Evolutionary conservation across 2,888 invertebrate genomes (phyloP).

Genomic region (Bibio marci): DNA sequence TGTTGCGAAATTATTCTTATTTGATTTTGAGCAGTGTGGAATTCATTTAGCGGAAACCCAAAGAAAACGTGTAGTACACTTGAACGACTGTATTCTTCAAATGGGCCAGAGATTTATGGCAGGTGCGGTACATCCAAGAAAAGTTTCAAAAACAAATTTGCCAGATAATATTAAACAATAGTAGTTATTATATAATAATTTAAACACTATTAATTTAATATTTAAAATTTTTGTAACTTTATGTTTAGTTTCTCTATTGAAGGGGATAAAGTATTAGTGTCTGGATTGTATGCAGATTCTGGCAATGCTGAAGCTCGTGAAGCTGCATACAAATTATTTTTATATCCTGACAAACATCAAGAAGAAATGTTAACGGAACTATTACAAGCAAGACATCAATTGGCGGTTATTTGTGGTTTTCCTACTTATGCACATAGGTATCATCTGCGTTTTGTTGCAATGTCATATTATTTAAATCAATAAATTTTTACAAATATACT

Average conservation of each 20-base stretch:
- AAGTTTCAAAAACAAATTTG: constrained; percentile 44
- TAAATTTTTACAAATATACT: too few species aligned
- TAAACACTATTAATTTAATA: not conserved
- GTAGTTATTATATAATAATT: constrained; percentile 32
- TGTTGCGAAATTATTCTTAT: constrained; percentile 75
- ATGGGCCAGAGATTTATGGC: constrained; percentile 71
- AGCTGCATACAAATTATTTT: constrained; percentile 71
- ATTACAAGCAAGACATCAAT: constrained; percentile 52
- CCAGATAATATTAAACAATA: constrained; percentile 54
- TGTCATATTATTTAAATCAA: constrained; percentile 26
- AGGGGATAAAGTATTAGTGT: constrained; percentile 56
- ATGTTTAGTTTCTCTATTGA: constrained; percentile 37
- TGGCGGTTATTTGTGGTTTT: constrained; percentile 83
- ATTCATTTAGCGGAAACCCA: constrained; percentile 74
- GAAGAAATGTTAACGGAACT: constrained; percentile 56
- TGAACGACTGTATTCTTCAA: constrained; percentile 75
- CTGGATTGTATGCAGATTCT: constrained; percentile 71
- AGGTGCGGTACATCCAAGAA: constrained; percentile 50
- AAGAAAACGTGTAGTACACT: constrained; percentile 48
- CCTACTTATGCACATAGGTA: constrained; percentile 64
- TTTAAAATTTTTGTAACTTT: not conserved
- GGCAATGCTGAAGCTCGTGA: constrained; percentile 63
- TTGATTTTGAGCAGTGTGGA: constrained; percentile 96
- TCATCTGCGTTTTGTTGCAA: not conserved
- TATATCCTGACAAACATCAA: constrained; percentile 62